These are phyloP conservation scores for Oeneis ivallda DNA, from an alignment of 2,888 invertebrate species.

Conservation along the genomic window DNA sequence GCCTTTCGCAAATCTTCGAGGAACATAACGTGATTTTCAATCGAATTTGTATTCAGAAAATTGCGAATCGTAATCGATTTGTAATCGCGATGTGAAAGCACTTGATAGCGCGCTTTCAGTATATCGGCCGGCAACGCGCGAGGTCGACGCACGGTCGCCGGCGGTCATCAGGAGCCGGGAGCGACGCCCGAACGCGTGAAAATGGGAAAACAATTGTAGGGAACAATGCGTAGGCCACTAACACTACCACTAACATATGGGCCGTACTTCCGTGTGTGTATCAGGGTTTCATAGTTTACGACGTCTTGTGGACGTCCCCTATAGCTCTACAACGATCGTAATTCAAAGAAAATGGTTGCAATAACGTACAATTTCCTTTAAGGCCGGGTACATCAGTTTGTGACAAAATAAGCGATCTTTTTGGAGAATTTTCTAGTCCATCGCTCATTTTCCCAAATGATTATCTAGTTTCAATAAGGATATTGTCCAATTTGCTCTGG, in stretches of 20 bases:
- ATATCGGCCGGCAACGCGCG: constrained; percentile 48
- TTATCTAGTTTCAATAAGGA: too few species aligned
- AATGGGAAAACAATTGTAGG: constrained; percentile 66
- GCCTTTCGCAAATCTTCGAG: too few species aligned
- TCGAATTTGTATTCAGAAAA: constrained; percentile 29
- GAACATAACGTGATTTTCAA: too few species aligned
- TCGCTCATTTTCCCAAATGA: too few species aligned
- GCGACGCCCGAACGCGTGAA: constrained; percentile 55
- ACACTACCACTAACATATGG: background rate
- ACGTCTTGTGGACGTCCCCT: constrained; percentile 24
- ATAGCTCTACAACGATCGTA: constrained; percentile 17
- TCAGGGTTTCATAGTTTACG: constrained; percentile 25
- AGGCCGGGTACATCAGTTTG: too few species aligned
- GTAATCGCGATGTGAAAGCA: constrained; percentile 45
- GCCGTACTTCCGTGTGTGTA: constrained; percentile 47
- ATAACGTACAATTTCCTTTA: background rate
- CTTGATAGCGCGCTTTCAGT: constrained; percentile 45
- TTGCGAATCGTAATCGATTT: constrained; percentile 40
- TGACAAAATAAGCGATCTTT: too few species aligned
- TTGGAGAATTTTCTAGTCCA: too few species aligned
- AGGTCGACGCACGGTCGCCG: constrained; percentile 65
- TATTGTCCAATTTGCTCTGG: too few species aligned
- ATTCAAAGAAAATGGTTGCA: background rate
- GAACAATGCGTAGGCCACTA: constrained; percentile 59
- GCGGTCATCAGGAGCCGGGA: constrained; percentile 50